phyloP scores from a whole-genome alignment of 2,888 invertebrate species.

The Spisula subtruncata region DNA sequence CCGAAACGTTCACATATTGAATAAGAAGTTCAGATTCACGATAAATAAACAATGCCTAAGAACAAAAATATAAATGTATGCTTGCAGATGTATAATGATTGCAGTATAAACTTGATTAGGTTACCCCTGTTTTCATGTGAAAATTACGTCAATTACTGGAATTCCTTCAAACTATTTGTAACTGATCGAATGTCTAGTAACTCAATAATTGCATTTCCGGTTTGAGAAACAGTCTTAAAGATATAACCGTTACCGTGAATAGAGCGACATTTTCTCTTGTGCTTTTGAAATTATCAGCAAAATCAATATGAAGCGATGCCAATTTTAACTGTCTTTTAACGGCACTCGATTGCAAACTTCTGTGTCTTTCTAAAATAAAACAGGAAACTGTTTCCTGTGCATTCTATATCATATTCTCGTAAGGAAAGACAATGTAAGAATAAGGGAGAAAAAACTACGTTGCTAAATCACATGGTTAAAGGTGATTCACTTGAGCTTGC shows the following conservation, averaged over 20 bases:
- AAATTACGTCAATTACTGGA: neutral
- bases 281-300: neutral
- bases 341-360: neutral
- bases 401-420: neutral
- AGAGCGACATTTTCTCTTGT: neutral
- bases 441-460: no score
- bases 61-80: neutral
- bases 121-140: neutral
- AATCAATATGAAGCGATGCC: neutral
- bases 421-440: neutral
- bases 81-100: neutral
- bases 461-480: no score
- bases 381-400: neutral
- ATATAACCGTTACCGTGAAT: neutral
- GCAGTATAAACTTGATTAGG: neutral
- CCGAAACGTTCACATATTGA: neutral
- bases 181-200: neutral
- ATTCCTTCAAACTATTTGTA: neutral
- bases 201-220: constrained; percentile 20
- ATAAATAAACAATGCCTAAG: neutral
- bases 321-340: neutral
- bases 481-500: no score
- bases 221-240: neutral
- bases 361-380: neutral
- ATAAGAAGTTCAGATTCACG: neutral